A percentile compares a stretch with the other conserved stretches of the same genome.
Evolutionary conservation across 2,797 vertebrate species (phyloP).

Genomic region (Rhabdophis nuchalis): DNA sequence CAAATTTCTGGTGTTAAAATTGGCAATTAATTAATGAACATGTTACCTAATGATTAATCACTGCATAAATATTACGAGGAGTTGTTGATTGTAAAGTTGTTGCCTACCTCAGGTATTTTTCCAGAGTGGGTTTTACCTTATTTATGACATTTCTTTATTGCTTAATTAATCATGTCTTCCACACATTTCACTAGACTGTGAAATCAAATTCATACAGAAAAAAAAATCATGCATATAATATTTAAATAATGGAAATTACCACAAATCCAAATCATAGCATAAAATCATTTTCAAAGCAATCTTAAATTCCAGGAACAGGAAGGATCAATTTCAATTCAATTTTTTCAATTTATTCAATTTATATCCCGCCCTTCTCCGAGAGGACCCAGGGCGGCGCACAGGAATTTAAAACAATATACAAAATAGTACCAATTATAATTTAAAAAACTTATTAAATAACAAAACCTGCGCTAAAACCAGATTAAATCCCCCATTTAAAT

Average conservation of each 20-base stretch:
- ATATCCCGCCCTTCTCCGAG: too few relatives aligned
- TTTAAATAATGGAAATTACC: background rate
- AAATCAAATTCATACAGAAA: background rate
- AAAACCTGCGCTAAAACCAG: too few relatives aligned
- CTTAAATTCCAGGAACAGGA: background rate
- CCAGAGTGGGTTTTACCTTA: background rate
- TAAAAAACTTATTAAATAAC: too few relatives aligned
- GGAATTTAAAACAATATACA: too few relatives aligned
- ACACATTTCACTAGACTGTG: background rate
- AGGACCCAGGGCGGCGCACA: too few relatives aligned
- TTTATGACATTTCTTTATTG: background rate
- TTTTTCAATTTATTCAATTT: too few relatives aligned
- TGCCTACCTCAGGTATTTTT: background rate
- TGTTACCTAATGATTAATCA: conserved; percentile 47
- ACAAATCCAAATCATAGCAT: background rate
- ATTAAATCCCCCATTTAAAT: too few relatives aligned
- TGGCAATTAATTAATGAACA: conserved; percentile 47
- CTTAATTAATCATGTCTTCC: background rate
- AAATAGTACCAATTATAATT: too few relatives aligned
- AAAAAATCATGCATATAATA: background rate
- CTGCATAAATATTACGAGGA: background rate
- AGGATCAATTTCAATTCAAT: too few relatives aligned
- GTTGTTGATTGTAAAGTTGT: background rate
- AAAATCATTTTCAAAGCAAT: background rate
- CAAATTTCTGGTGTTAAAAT: conserved; percentile 39